Base-by-base conservation (phyloP, 2,113 vertebrate species). In the Bubo blakistoni region DNA sequence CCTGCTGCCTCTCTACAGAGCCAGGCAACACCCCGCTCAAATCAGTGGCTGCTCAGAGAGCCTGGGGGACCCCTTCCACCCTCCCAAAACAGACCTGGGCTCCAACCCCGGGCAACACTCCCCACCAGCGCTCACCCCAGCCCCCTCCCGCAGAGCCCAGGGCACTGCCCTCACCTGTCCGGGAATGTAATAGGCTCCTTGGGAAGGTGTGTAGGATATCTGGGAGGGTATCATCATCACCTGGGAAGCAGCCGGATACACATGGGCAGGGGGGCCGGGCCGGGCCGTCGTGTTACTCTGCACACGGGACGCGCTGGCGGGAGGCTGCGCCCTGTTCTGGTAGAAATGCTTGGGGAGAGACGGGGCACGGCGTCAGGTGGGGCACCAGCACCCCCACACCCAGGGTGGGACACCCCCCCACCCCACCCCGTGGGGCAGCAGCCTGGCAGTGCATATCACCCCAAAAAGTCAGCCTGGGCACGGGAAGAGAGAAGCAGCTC, bases 221-320 rank as follows among this genome's bases (percentile, higher is more conserved):
- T 99, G 99, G 90, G 99, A 98, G 72, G 99, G 99, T 97, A 99
- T 99, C 99, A 99, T 99, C 99, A 99, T 99, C 98, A 99, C 99
- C 97, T 99, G 99, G 97, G 99, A 99, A 97, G 99, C 98, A 12
- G 99, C 96, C 88, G 98, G 99, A 98, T 99, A 99, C 86, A 99
- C 99, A 93, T 99, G 99, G 84, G 99, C 97, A 96, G 99, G 98
- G 27, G 99, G 98, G 97, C 99, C 99, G 40, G 99, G 97, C 62
- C 99, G 99, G 76, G 99, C 98, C 42, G 98, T 98, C 19, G 98
- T 98, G 98, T 98, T 98, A 96, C 98, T 98, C 95, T 98, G 99
- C 89, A 99, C 98, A 6, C 99, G 98, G 88, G 98, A 98, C 9
- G 99, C 98, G 91, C 98, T 99, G 97, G 97, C 98, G 1, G 99